Evolutionary conservation across 1,140 invertebrate species (phyloP).

Genomic region (Atopsyche davidsoni): DNA sequence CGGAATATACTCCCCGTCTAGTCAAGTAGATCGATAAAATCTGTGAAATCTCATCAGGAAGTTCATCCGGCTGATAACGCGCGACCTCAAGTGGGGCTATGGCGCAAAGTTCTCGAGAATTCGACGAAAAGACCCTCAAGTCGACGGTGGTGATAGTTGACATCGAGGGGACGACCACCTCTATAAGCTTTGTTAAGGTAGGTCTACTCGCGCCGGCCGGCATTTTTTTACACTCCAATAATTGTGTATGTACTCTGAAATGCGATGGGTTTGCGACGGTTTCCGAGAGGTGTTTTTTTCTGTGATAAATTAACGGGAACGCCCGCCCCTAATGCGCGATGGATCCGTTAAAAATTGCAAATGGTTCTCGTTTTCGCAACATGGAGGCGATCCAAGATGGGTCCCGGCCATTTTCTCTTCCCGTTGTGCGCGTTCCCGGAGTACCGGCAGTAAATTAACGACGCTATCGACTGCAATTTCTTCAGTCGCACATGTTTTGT

Average conservation of each 20-base stretch:
- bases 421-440: no score
- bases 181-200: constrained; percentile 29
- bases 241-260: constrained; percentile 10
- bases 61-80: no score
- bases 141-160: constrained; percentile 21
- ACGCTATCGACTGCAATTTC: no score
- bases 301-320: neutral
- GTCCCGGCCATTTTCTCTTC: constrained; percentile 18
- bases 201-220: constrained; percentile 13
- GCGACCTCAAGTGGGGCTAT: no score
- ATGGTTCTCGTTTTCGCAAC: constrained; percentile 22
- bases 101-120: constrained; percentile 1
- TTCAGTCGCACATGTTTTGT: constrained; percentile 3
- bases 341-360: constrained; percentile 10
- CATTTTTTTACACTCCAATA: constrained; percentile 4
- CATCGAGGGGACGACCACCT: constrained; percentile 25
- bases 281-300: neutral
- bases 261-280: neutral
- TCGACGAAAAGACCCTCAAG: constrained; percentile 18
- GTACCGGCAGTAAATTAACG: no score
- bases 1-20: no score
- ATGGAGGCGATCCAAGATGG: constrained; percentile 19
- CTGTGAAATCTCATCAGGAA: no score
- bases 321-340: neutral
- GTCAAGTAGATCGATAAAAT: no score